Base-by-base conservation (phyloP, 2,113 vertebrate species). In the Rutilus rutilus region DNA sequence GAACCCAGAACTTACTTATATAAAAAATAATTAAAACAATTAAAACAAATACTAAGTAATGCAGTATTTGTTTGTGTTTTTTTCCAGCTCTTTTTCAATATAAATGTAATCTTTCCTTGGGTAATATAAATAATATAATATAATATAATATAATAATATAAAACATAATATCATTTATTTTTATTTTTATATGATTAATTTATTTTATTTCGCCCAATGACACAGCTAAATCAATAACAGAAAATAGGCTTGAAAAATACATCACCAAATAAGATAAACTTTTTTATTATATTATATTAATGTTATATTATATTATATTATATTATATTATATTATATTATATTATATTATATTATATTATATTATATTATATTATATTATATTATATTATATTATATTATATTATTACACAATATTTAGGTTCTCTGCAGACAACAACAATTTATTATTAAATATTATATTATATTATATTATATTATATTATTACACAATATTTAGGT, bases 1-100 rank as follows among this genome's bases (percentile, higher is more conserved):
- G 69, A 87, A 85, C 78, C 50, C 47, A 64, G 74, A 82, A 21
- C 30, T n/a, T n/a, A 25, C 36, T 67, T 23, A 59, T 69, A 45
- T 45, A 67, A 9, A 52, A 86, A 50, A 39, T 77, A 80, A 88
- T 73, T 39, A 85, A 50, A 52, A 25, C 47, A 33, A 33, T 33
- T 33, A 33, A 33, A 4, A 33, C 33, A 33, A 33, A 33, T 33
- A 33, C 33, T 33, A 33, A 33, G 33, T 33, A 33, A 39, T 67
- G 11, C 17, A 39, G 39, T 54, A 42, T 87, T 74, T 74, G 23
- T 77, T 57, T 77, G 27, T 76, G 47, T 60, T 73, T 67, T 65
- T 45, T 1, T 54, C 17, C 57, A 59, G 1, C 67, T 78, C 14
- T 57, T 45, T 69, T 57, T 25, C 0, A 14, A 27, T 52, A 59